Base-by-base conservation (phyloP, 1,140 invertebrate species). In the Tribolium castaneum region DNA sequence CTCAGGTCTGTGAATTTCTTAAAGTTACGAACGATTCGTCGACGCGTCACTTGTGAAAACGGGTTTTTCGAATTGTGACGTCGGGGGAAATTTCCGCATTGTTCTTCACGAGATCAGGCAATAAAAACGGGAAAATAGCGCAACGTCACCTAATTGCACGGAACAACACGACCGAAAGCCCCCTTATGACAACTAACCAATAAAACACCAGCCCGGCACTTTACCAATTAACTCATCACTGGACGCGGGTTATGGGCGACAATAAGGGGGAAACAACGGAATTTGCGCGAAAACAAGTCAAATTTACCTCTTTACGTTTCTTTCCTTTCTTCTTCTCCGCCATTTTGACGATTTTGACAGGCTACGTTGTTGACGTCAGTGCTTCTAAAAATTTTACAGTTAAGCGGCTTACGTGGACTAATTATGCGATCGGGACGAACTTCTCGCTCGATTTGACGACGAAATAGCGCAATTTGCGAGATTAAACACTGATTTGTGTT, bases 281-380 rank as follows among this genome's bases (percentile, higher is more conserved):
- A 35, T 73, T 77, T 52, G 13, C 30, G 45, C 59, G 4, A 56
- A 71, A 77, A 51, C 25, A 66, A 80, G 5, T 56, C 70, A 51
- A 50, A 87, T 88, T 90, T 89, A 93, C 93, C 86, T 93, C 92
- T 90, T 93, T 93, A 78, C 92, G 92, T 82, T 92, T 94, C 87
- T 91, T 91, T 83, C 89, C 91, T 90, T 92, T 93, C 85, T 90
- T 91, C 86, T 93, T 93, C 82, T 94, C 93, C 87, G 92, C 92
- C 92, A 94, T 94, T 85, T 89, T 91, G 88, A 85, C 59, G 45
- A 94, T 94, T 85, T 89, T 91, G 88, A 85, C 59, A 66, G 59
- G n/a, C 59, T 34, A 66, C 59, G 80, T 78, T 78, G 84, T 87
- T 91, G 87, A 83, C 82, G 79, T 82, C 85, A 87, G 70, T 72